Evolutionary conservation across 2,888 invertebrate genomes (phyloP).

Genomic region (Ormyrus pomaceus): DNA sequence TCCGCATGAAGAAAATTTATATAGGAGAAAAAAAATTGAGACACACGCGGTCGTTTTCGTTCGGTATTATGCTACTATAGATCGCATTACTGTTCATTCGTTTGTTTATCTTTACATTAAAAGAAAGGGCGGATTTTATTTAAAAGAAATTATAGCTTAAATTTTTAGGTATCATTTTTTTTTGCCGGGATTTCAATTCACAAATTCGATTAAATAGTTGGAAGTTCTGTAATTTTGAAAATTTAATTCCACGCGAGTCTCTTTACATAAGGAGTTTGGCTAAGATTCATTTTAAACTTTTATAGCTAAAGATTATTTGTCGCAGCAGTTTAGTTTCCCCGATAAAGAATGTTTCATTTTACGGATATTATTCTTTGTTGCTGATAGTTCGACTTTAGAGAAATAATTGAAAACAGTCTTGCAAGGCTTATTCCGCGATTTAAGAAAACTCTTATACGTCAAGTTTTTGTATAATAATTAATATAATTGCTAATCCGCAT

Average conservation of each 20-base stretch:
- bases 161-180: no score
- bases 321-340: conserved; percentile 61
- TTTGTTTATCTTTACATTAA: no score
- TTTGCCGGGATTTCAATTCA: no score
- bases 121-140: no score
- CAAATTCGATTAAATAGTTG: no score
- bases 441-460: conserved; percentile 40
- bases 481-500: background rate
- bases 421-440: conserved; percentile 24
- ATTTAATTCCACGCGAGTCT: conserved; percentile 54
- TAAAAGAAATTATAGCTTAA: no score
- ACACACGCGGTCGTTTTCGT: no score
- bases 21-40: no score
- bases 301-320: conserved; percentile 60
- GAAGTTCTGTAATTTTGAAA: no score
- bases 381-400: conserved; percentile 52
- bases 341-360: conserved; percentile 57
- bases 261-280: conserved; percentile 57
- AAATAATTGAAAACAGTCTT: conserved; percentile 48
- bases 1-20: conserved; percentile 27
- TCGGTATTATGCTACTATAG: no score
- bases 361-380: conserved; percentile 43
- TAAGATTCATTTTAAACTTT: conserved; percentile 58
- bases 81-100: no score
- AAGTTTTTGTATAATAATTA: conserved; percentile 20